phyloP scores from a whole-genome alignment of 2,888 invertebrate genomes.

The Melanotus villosus region DNA sequence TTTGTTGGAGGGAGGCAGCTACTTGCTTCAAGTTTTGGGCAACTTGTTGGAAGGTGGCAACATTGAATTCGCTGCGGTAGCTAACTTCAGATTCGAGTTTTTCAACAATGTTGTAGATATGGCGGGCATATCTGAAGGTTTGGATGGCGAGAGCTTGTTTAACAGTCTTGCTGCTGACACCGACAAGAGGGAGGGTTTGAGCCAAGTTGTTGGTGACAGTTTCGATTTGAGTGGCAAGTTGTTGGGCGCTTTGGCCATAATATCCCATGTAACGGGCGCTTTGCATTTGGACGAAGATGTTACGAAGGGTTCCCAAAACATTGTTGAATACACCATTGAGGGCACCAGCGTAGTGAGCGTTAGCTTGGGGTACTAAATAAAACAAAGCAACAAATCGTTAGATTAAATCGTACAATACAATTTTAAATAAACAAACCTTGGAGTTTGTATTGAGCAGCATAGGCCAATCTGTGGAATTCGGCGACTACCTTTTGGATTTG shows the following conservation, averaged over 20 bases:
- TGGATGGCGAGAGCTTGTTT: slow-evolving; percentile 28
- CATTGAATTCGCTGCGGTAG: slow-evolving; percentile 1
- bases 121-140: slow-evolving; percentile 17
- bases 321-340: slow-evolving; percentile 27
- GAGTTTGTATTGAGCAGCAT: not conserved
- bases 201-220: slow-evolving; percentile 28
- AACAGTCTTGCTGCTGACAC: not conserved
- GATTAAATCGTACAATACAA: not conserved
- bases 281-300: slow-evolving; percentile 32
- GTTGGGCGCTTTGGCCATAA: slow-evolving; percentile 1
- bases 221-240: slow-evolving; percentile 1
- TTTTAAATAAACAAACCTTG: not conserved
- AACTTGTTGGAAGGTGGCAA: slow-evolving; percentile 7
- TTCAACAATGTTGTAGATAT: slow-evolving; percentile 9
- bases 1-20: slow-evolving; percentile 10
- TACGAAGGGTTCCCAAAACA: slow-evolving; percentile 30
- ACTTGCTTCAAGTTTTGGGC: slow-evolving; percentile 12
- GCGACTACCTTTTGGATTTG: slow-evolving; percentile 12
- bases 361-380: slow-evolving; percentile 5
- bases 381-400: not conserved
- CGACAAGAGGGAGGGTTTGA: slow-evolving; percentile 13
- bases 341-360: not conserved
- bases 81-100: slow-evolving; percentile 16
- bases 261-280: slow-evolving; percentile 13
- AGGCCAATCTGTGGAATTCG: slow-evolving; percentile 16